Conservation (phyloP, 2,888 invertebrate genomes). For the Pseudeuparius sepicola region DNA sequence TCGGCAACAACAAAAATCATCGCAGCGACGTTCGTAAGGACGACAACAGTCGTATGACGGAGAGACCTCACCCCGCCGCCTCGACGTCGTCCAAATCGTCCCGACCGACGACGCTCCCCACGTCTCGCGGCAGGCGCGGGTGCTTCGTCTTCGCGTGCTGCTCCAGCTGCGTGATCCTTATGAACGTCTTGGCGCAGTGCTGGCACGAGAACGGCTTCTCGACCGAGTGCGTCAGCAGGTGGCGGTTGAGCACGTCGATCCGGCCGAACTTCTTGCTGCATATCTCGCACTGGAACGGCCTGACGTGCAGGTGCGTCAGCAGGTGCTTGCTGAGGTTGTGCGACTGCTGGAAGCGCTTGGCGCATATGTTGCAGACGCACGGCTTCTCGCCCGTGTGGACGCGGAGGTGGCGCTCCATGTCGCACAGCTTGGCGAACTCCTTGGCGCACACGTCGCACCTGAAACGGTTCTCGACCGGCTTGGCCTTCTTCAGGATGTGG, state of each 20-base stretch:
- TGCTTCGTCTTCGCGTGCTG: conserved; percentile 29
- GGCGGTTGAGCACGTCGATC: conserved; percentile 35
- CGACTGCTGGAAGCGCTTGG: conserved; percentile 33
- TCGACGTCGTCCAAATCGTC: no score
- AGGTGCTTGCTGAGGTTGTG: conserved; percentile 38
- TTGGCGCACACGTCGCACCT: conserved; percentile 34
- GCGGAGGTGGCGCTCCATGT: conserved; percentile 35
- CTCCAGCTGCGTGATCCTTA: conserved; percentile 28
- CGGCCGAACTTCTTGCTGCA: conserved; percentile 36
- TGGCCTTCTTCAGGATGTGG: conserved; percentile 31
- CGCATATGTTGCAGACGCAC: conserved; percentile 33
- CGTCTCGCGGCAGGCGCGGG: no score
- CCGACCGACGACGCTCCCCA: no score
- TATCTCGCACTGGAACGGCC: conserved; percentile 34
- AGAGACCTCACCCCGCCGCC: no score
- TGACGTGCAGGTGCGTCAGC: conserved; percentile 35
- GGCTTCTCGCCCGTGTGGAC: conserved; percentile 39
- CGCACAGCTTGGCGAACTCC: conserved; percentile 35
- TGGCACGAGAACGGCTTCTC: conserved; percentile 35
- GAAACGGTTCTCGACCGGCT: conserved; percentile 27
- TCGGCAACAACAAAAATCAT: no score
- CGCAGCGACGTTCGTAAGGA: no score
- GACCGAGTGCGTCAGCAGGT: conserved; percentile 36
- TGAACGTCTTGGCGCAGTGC: conserved; percentile 33
- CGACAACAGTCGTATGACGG: no score